A percentile compares a stretch with the other conserved stretches of the same genome.
Conservation (phyloP, 2,888 invertebrate species). For the Chrysolina oricalcia region DNA sequence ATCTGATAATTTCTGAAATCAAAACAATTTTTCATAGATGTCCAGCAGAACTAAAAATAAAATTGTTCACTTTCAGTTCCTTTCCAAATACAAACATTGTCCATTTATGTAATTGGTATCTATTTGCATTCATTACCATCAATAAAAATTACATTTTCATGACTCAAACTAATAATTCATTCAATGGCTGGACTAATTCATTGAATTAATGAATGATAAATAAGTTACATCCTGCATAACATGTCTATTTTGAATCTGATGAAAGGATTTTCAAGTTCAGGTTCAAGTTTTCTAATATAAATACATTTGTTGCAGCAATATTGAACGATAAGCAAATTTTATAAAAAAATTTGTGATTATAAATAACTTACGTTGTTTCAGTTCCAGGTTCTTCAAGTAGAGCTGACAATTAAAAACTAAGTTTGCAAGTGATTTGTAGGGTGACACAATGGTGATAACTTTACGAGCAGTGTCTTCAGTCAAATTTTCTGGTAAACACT, state of each 20-base stretch:
- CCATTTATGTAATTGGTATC: too few relatives aligned
- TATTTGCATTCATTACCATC: too few relatives aligned
- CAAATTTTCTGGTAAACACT: constrained; percentile 77
- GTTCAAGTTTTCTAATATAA: not conserved
- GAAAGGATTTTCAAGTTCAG: not conserved
- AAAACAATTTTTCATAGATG: constrained; percentile 27
- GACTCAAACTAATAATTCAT: too few relatives aligned
- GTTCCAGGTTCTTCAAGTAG: constrained; percentile 77
- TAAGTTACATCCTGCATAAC: not conserved
- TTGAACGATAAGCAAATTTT: not conserved
- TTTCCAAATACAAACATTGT: too few relatives aligned
- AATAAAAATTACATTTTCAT: too few relatives aligned
- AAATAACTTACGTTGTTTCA: constrained; percentile 77
- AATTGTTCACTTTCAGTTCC: too few relatives aligned
- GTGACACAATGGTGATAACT: constrained; percentile 73
- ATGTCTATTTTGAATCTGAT: not conserved
- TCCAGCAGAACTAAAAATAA: too few relatives aligned
- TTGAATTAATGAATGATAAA: too few relatives aligned
- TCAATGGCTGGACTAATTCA: too few relatives aligned
- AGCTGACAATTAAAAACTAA: constrained; percentile 76
- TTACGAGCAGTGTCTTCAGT: constrained; percentile 76
- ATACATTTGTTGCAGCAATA: not conserved
- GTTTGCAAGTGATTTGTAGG: constrained; percentile 75
- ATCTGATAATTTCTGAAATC: constrained; percentile 76
- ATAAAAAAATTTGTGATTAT: not conserved